phyloP scores from a whole-genome alignment of 2,888 invertebrate genomes.

The Euplagia quadripunctaria region DNA sequence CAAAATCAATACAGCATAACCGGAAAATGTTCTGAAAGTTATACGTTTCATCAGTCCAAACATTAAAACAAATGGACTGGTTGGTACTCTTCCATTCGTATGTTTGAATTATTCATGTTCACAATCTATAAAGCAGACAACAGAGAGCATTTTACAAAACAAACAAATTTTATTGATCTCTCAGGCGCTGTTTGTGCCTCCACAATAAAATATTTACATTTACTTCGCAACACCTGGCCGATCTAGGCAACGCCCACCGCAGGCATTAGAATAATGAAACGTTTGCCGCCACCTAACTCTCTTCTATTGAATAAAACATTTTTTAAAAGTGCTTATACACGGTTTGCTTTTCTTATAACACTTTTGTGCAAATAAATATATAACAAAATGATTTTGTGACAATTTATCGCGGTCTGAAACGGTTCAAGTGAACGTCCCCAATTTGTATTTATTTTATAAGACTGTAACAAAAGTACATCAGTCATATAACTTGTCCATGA shows the following conservation, averaged over 20 bases:
- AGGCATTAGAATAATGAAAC: slow-evolving; percentile 84
- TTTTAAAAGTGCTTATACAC: slow-evolving; percentile 58
- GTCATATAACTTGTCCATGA: slow-evolving; percentile 16
- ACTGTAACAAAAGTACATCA: slow-evolving; percentile 37
- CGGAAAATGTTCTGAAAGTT: slow-evolving; percentile 52
- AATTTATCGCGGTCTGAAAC: slow-evolving; percentile 43
- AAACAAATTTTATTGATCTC: slow-evolving; percentile 88
- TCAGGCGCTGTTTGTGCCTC: slow-evolving; percentile 83
- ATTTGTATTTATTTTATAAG: slow-evolving; percentile 45
- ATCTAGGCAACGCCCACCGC: slow-evolving; percentile 71
- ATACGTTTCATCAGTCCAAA: slow-evolving; percentile 76
- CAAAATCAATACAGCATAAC: slow-evolving; percentile 19
- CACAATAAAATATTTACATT: slow-evolving; percentile 87
- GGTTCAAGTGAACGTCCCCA: slow-evolving; percentile 38
- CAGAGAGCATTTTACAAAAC: slow-evolving; percentile 85
- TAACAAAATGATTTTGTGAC: slow-evolving; percentile 39
- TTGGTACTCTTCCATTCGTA: slow-evolving; percentile 76
- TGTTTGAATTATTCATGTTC: slow-evolving; percentile 84
- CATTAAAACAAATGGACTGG: slow-evolving; percentile 82
- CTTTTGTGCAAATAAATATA: slow-evolving; percentile 37
- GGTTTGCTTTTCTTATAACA: slow-evolving; percentile 43
- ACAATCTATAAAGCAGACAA: slow-evolving; percentile 85
- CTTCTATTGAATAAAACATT: slow-evolving; percentile 75
- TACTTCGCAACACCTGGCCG: slow-evolving; percentile 83
- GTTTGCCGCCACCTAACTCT: slow-evolving; percentile 68